Base-by-base conservation (phyloP, 1,140 invertebrate species). In the Dendroctonus ponderosae region DNA sequence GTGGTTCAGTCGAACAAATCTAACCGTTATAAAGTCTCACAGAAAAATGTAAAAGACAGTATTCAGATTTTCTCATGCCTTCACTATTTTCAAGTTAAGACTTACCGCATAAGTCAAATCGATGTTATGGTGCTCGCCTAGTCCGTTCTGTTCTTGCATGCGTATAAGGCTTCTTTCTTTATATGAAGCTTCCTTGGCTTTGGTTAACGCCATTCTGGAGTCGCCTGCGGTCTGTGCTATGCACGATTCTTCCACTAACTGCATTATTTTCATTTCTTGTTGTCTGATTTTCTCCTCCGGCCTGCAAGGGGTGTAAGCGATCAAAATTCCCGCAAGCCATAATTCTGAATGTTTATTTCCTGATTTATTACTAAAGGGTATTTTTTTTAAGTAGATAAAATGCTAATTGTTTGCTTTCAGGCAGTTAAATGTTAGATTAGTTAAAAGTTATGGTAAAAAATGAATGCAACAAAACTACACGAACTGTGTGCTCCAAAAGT, bases 111-210 rank as follows among this genome's bases (percentile, higher is more conserved):
- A 97, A 6, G 95, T 97, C 8, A 98, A 83, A 76, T 98, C 96
- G 69, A 96, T 85, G 79, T 98, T 97, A 72, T 95, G 92, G 64
- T 85, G 86, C 62, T 97, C 93, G 52, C 87, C 90, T 59, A 94
- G 82, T 49, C 91, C 89, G 67, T 91, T 85, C 78, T 98, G 94
- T 79, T 97, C 94, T 72, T 96, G 91, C 75, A 96, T 85, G 69
- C 91, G 82, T 62, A 95, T 93, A n/a, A 98, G 78, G 67, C 89
- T 89, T 67, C 89, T 82, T 79, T 99, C 97, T 78, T 97, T 90
- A 7, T 92, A 87, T 0, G 93, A 95, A 11, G 96, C 96, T 81
- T 99, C 96, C 80, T 98, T 97, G 0, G 96, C 97, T 79, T 96
- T 92, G 57, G 95, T 91, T 40, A 99, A 79, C 0, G 95, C 86